Percentiles rank a stretch among this genome's conserved stretches.
Conservation (phyloP, 2,113 vertebrate genomes). For the Leucosticte australis region DNA sequence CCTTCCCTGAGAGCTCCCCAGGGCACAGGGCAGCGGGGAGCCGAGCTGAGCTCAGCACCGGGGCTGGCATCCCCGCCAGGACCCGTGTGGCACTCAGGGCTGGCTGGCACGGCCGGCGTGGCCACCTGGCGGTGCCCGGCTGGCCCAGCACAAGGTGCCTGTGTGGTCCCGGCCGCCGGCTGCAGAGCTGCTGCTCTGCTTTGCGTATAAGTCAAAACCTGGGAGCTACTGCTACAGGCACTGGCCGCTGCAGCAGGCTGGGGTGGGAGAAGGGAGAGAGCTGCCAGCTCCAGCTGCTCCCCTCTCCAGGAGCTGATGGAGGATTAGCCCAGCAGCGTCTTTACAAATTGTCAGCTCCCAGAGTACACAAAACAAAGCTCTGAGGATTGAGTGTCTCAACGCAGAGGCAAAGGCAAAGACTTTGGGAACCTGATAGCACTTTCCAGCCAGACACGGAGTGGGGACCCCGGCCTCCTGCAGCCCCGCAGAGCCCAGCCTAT, state of each 20-base stretch:
- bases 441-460: not conserved
- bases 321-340: slow-evolving; percentile 43
- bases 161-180: not conserved
- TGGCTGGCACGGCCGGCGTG: not conserved
- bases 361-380: slow-evolving; percentile 19
- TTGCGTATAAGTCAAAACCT: not conserved
- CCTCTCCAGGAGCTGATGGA: slow-evolving; percentile 1
- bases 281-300: slow-evolving; percentile 38
- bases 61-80: not conserved
- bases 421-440: not conserved
- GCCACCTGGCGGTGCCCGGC: not conserved
- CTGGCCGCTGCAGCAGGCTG: not conserved
- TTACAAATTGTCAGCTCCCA: slow-evolving; percentile 19
- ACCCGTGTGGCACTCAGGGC: fast-evolving
- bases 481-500: not conserved
- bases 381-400: not conserved
- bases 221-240: not conserved
- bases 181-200: slow-evolving; percentile 19
- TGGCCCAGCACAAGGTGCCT: not conserved
- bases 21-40: not conserved
- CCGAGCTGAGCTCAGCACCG: not conserved
- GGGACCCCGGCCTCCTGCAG: not conserved
- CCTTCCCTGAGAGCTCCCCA: not conserved
- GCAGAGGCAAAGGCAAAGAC: not conserved
- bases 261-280: slow-evolving; percentile 1